Base-by-base conservation (phyloP, 1,140 invertebrate genomes). In the Drosophila seguyi region DNA sequence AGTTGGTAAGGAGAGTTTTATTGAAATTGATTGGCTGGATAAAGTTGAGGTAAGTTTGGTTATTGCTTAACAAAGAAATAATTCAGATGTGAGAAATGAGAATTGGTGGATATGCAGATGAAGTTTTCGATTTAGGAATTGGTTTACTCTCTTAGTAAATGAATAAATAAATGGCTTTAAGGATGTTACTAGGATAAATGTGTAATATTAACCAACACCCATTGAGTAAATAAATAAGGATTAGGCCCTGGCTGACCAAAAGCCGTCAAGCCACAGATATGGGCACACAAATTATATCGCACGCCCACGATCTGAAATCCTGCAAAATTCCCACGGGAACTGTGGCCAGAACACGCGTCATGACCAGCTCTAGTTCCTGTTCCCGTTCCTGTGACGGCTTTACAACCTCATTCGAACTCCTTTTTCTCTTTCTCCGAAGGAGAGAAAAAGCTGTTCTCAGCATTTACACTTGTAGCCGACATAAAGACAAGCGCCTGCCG, bases 261-360 rank as follows among this genome's bases (percentile, higher is more conserved):
- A n/a, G 29, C 27, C 45, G 48, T 55, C 31, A 58, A 16, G 20
- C 65, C 63, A 45, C 63, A 42, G 31, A 56, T 42, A 22, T 34
- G 31, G 20, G 41, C 16, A 57, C 44, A 58, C 53, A 67, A 57
- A 52, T 65, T 14, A 48, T 68, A 75, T 87, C 84, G 80, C 82
- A 86, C 82, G 62, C 79, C 83, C 83, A 87, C 75, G 69, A 36
- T 59, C 48, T 44, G 27, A 59, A 81, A 76, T 79, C 61, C 20
- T 68, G 48, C 34, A 31, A 16, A 38, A 75, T 86, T 86, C 83
- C 84, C 82, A 86, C 84, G 82, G 84, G 82, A 86, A 85, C 73
- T 68, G 41, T 69, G 45, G 48, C 36, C 60, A 45, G 68, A 27
- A 75, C 82, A 77, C 79, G 79, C 44, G 63, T 53, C 72, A 47